Evolutionary conservation across 2,113 vertebrate genomes (phyloP), one percentile per base, ranked within the genome.

Genomic region (Anser brachyrhynchus): DNA sequence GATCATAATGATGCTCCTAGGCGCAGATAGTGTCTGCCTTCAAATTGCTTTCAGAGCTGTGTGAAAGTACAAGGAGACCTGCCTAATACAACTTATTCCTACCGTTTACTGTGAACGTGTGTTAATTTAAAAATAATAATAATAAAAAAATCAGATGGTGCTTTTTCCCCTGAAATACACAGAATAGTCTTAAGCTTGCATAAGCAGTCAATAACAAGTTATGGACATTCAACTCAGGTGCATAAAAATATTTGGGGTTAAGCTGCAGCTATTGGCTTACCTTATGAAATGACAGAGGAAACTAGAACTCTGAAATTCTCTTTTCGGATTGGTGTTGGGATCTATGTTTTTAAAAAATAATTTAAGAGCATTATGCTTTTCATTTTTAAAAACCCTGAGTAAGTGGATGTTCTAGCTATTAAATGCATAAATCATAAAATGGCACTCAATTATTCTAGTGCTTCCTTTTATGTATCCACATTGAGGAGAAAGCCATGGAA

Each of bases 391-490:
- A 92, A 77, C 7, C 4, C 55, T 26, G 80, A 69, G 37, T 85
- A 73, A 65, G 17, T 74, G 44, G 5, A 1, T 54, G 35, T 3
- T 3, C 12, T 90, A 83, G 46, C 37, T 89, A 25, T 61, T 85
- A 90, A 72, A 72, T 64, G 52, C 65, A 72, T 57, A 81, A 76
- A 62, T 51, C 12, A 71, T 67, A 51, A 91, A 90, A 91, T 33
- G 33, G 2, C 39, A 46, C 19, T 92, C 18, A 52, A 1, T 77
- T 69, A 43, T 90, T 76, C 26, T 46, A 23, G 35, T 21, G 44
- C 33, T 66, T 72, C 29, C 15, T 77, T 82, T 83, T 0, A 2
- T 54, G 19, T 65, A 39, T 87, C 21, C 74, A 14, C 66, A 10
- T 70, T 71, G 52, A 93, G 21, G 18, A 41, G 12, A 90, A 86